phyloP scores from a whole-genome alignment of 2,797 vertebrate genomes.

The Fundulus diaphanus region DNA sequence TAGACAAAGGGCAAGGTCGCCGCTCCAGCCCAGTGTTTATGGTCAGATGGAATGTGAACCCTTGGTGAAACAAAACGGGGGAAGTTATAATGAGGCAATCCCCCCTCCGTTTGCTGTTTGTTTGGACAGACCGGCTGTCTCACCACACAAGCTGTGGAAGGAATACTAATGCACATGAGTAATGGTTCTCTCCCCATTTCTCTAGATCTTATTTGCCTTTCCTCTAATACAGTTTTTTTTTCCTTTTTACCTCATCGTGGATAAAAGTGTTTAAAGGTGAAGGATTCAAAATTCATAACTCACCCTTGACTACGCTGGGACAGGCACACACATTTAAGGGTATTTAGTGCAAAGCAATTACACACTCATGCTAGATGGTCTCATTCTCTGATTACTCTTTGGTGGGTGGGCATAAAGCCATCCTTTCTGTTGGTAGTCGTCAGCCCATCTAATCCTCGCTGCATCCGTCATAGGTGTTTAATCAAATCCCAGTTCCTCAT shows the following conservation, averaged over 20 bases:
- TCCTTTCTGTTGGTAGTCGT: conserved; percentile 32
- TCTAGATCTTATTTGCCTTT: conserved; percentile 35
- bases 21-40: conserved; percentile 61
- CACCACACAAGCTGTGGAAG: conserved; percentile 65
- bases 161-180: conserved; percentile 76
- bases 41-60: conserved; percentile 74
- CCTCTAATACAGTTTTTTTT: conserved; percentile 19
- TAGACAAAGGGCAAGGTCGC: conserved; percentile 51
- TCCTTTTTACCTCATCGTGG: conserved; percentile 7
- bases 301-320: conserved; percentile 3
- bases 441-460: conserved; percentile 65
- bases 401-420: conserved; percentile 65
- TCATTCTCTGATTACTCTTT: conserved; percentile 51
- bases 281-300: conserved; percentile 28
- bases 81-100: conserved; percentile 68
- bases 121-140: conserved; percentile 77
- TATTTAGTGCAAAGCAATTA: conserved; percentile 25
- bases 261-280: conserved; percentile 29
- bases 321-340: conserved; percentile 9
- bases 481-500: conserved; percentile 43
- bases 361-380: conserved; percentile 38
- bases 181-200: conserved; percentile 55
- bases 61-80: conserved; percentile 53
- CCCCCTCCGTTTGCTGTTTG: conserved; percentile 72
- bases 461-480: conserved; percentile 55